These are phyloP conservation scores for Wiebesia pumilae DNA, from an alignment of 1,140 invertebrate species.

Conservation along the genomic window DNA sequence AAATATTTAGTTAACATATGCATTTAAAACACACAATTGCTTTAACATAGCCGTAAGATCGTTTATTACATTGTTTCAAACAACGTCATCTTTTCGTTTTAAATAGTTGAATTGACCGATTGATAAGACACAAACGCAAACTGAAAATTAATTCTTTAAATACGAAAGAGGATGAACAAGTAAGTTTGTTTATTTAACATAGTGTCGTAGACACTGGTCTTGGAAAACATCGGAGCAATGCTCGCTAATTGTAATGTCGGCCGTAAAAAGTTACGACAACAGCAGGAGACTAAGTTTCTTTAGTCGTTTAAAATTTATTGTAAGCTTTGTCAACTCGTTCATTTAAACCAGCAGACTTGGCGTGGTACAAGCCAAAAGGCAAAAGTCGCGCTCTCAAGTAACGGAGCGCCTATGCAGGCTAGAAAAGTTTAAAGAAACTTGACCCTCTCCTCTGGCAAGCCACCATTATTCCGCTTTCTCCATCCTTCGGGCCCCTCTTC, in stretches of 20 bases:
- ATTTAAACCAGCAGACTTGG: no score
- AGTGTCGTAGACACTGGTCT: background rate
- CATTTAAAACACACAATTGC: background rate
- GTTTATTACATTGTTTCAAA: background rate
- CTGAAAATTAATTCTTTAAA: background rate
- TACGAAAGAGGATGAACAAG: background rate
- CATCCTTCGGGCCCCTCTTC: background rate
- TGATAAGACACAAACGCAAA: background rate
- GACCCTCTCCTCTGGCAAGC: background rate
- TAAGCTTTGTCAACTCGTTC: background rate
- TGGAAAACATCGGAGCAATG: background rate
- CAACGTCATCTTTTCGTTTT: background rate
- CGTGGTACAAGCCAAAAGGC: no score
- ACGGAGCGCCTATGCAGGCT: no score
- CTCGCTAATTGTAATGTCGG: background rate
- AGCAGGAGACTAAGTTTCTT: background rate
- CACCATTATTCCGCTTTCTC: slow-evolving; percentile 1
- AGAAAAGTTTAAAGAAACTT: background rate
- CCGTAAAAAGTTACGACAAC: background rate
- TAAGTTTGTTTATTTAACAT: background rate
- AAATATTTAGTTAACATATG: background rate
- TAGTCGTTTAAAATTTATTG: background rate
- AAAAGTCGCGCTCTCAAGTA: background rate
- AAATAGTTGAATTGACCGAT: background rate
- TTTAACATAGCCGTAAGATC: background rate